Evolutionary conservation across 2,797 vertebrate species (phyloP), one percentile per base, ranked within the genome.

Genomic region (Chrysocyon brachyurus): DNA sequence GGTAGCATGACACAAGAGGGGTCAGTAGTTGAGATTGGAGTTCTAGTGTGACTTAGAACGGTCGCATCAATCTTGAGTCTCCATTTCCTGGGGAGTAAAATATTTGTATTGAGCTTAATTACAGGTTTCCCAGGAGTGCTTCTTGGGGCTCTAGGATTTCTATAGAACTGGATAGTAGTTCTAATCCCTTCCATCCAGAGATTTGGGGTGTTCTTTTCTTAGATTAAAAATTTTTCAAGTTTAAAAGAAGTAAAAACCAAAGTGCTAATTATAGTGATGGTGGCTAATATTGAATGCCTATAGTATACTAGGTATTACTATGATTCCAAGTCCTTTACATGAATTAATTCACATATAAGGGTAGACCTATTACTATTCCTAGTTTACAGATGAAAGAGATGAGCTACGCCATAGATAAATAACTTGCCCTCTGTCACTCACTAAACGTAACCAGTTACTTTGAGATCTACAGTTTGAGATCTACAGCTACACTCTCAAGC

Each of bases 161-260:
- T 86, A 0, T 31, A 88, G 36, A 57, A 66, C 31, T 73, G n/a
- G 14, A 21, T 54, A 64, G 59, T 85, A 92, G 14, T 84, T 90
- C 88, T 90, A 12, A 33, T 88, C 19, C 12, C 33, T 24, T 56
- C 46, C 28, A 49, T 59, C 40, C 12, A 61, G 26, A 40, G 10
- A 31, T 70, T 90, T 90, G 49, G 72, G 64, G 6, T 83, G 63
- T 7, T 87, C n/a, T 52, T 87, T 93, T 94, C 81, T 95, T 92
- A n/a, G 28, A 33, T 83, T 70, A 73, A 92, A 95, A 26, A 79
- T 54, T 92, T 89, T 91, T 87, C 16, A 94, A 64, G 10, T 72
- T 90, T 54, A 68, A 57, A 94, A 94, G 70, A 86, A 33, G 21
- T 72, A 19, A 91, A 94, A 82, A n/a, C 28, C 72, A 87, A 83